Evolutionary conservation across 1,140 invertebrate genomes (phyloP), one percentile per base, ranked within the genome.

Genomic region (Vanessa tameamea): DNA sequence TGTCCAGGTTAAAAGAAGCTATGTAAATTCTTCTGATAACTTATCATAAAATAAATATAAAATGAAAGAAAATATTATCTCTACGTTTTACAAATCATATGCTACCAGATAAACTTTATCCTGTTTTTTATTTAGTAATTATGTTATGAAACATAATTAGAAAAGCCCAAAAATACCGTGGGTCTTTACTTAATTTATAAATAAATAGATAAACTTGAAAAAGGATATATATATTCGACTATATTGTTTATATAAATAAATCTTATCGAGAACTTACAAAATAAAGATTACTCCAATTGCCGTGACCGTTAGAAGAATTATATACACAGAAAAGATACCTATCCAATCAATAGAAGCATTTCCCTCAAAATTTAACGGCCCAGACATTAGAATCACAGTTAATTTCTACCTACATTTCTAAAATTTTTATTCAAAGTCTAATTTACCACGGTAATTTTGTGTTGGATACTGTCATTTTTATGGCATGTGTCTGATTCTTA

Each of bases 291-390:
- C 82, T 50, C 72, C 72, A 9, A 87, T 64, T 6, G 82, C 82
- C 9, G 86, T 90, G n/a, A 84, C 15, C 8, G 84, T 77, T 23
- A 90, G 69, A 47, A 90, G 67, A 7, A 80, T 81, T 9, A 85
- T 80, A 43, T 90, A 90, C 13, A 82, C 43, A 9, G 81, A 85
- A 51, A 86, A 85, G 57, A 88, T 79, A 15, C 78, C 78, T 63
- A 87, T 69, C 87, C 87, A 90, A 64, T 82, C 71, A 64, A 84
- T 64, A 71, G 79, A 70, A 43, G 76, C 79, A 80, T 82, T 83
- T 63, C 84, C 70, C 53, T 81, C 81, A 78, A 85, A 74, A 76
- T 72, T 73, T 74, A 79, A 72, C 79, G 72, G 70, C 67, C 68
- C 79, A 82, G 85, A 84, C 88, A 90, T 90, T 78, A 85, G 78